Evolutionary conservation across 1,140 invertebrate genomes (phyloP), one percentile per base, ranked within the genome.

Genomic region (Megalopta genalis): DNA sequence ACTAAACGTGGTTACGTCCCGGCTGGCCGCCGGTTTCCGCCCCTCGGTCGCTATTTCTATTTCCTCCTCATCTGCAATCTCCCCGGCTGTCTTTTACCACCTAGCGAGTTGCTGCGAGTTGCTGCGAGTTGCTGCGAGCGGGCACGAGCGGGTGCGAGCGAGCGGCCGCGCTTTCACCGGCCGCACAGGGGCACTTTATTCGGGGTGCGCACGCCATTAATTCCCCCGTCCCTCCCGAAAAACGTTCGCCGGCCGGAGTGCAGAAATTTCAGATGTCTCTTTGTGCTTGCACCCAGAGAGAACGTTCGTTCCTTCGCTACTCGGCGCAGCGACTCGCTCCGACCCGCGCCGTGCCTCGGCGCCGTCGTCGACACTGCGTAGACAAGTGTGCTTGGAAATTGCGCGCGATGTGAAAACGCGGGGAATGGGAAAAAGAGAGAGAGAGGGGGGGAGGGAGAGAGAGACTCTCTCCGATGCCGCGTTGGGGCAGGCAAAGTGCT

Each of bases 1-100:
- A 89, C 90, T 87, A 89, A 91, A 93, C 87, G 91, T 86, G 89
- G 90, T 91, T 92, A 91, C 82, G 64, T 46, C 32, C 59, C 52
- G 32, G 32, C 32, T 4, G 32, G 32, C 32, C 32, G 32, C 32
- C 32, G 32, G 16, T 6, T 21, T 14, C 7, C 8, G 16, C 68
- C 49, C 16, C 46, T 81, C 63, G 57, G 62, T 71, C 65, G 8
- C 32, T 21, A 67, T 69, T 77, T 49, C 66, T 63, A 60, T 18
- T 49, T 54, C 76, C 49, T 52, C 16, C 32, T 77, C 75, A 14
- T 63, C 57, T 21, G 23, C 39, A 23, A 25, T 73, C 62, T 21
- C 60, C 7, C 32, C 21, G 16, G 16, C 27, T 67, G 54, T 60
- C 32, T 72, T 42, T n/a, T 59, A 37, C 63, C 65, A 37, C 39